Evolutionary conservation across 2,113 vertebrate species (phyloP), one percentile per base, ranked within the genome.

Genomic region (Vicugna pacos): DNA sequence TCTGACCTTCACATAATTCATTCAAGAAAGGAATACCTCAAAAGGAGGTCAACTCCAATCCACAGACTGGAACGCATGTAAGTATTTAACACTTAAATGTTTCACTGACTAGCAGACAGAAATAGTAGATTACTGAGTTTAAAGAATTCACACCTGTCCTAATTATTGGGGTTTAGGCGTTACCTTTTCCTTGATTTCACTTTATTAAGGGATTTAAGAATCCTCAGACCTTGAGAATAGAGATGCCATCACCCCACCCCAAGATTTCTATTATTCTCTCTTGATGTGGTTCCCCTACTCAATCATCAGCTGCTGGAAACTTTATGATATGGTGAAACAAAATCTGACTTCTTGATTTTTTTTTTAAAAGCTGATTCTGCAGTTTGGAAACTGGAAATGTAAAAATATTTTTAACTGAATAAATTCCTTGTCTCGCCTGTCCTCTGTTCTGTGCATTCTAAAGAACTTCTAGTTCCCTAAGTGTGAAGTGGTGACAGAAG

Each of bases 1-100:
- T 92, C 70, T 93, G 30, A 91, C 86, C 95, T 93, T 91, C 67
- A 35, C 50, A 46, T 52, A 95, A 93, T 79, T 94, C n/a, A 72
- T 76, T 82, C 35, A 81, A 82, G 35, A 73, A 88, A 85, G 32
- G 3, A 77, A 77, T 52, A 60, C 19, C 38, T 81, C 67, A 35
- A 81, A 95, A 92, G 35, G 60, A 81, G 72, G 54, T 93, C 64
- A 86, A 30, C 67, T 89, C 48, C 32, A 81, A 46, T 60, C 19
- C 3, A 22, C 75, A 52, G 5, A 50, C 60, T 67, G 54, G 42
- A 93, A 95, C 24, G 54, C 26, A 24, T 70, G 92, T 64, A 79
- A 79, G 35, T 56, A 79, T 56, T 56, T 79, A 56, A 56, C 52
- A 79, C 26, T 56, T 35, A 56, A 79, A 48, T 77, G 17, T 91